phyloP scores from a whole-genome alignment of 1,140 invertebrate species.

The Telenomus remus region DNA sequence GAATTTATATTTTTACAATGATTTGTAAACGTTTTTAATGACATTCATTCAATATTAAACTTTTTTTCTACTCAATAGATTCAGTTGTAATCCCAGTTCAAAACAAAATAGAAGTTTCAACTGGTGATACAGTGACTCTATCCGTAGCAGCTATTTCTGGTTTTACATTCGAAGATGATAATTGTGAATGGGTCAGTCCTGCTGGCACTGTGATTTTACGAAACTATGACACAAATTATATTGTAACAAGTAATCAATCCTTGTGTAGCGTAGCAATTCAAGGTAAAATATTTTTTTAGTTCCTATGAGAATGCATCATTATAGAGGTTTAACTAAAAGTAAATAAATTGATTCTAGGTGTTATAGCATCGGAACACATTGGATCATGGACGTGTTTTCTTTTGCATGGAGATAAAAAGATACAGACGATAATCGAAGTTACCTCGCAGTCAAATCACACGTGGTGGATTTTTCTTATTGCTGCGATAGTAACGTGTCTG shows the following conservation, averaged over 20 bases:
- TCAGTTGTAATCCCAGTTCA: conserved; percentile 3
- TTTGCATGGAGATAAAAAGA: too few relatives aligned
- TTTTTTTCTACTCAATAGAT: too few relatives aligned
- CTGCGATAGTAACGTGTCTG: too few relatives aligned
- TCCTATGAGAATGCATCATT: not conserved
- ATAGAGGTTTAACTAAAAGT: not conserved
- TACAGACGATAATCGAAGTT: too few relatives aligned
- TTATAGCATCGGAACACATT: too few relatives aligned
- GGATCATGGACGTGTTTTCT: too few relatives aligned
- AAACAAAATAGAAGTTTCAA: conserved; percentile 9
- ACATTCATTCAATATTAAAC: conserved; percentile 8
- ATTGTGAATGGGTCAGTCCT: conserved; percentile 32
- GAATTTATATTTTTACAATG: conserved; percentile 9
- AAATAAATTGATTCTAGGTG: too few relatives aligned
- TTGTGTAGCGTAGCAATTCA: conserved; percentile 2
- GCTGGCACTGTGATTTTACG: conserved; percentile 3
- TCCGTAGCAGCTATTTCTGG: conserved; percentile 10
- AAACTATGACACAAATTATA: conserved; percentile 15
- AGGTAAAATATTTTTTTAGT: conserved; percentile 9
- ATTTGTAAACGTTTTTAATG: not conserved
- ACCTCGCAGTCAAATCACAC: too few relatives aligned
- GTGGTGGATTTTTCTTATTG: too few relatives aligned
- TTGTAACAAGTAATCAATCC: not conserved
- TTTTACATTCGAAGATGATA: conserved; percentile 5
- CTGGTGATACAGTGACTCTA: not conserved